Evolutionary conservation across 2,797 vertebrate genomes (phyloP).

Genomic region (Clamator glandarius): DNA sequence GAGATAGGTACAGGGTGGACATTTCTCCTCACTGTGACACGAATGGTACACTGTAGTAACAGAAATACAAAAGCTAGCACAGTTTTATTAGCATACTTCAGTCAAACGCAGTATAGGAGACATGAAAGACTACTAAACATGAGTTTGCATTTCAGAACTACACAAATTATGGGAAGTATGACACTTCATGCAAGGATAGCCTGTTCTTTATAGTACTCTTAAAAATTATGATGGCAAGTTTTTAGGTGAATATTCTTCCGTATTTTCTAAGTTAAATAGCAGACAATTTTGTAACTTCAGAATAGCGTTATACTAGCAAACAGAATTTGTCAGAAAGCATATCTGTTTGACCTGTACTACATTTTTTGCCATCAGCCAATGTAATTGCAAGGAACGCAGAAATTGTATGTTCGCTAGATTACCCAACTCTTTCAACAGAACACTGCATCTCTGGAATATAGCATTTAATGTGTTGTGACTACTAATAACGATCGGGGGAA

Average conservation of each 20-base stretch:
- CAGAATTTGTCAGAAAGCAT: not conserved
- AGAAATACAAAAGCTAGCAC: not conserved
- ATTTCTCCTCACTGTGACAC: constrained; percentile 96
- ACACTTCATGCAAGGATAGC: not conserved
- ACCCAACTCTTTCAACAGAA: not conserved
- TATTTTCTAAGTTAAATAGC: not conserved
- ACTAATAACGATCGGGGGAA: not conserved
- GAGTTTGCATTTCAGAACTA: not conserved
- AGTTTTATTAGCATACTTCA: constrained; percentile 27
- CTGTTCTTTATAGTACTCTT: not conserved
- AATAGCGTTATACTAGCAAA: not conserved
- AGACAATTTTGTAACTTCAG: not conserved
- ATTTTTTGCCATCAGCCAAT: not conserved
- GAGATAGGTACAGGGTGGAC: constrained; percentile 96
- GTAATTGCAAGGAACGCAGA: not conserved
- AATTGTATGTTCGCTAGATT: not conserved
- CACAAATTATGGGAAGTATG: not conserved
- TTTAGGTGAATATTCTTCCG: not conserved
- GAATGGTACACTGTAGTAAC: constrained; percentile 90
- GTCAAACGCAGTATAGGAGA: not conserved
- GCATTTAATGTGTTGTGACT: not conserved
- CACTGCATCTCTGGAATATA: not conserved
- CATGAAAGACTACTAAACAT: not conserved
- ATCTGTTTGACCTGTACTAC: not conserved
- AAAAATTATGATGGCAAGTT: not conserved